These are phyloP conservation scores for Tricholaema leucomelas DNA, from an alignment of 2,113 vertebrate genomes.

Conservation along the genomic window DNA sequence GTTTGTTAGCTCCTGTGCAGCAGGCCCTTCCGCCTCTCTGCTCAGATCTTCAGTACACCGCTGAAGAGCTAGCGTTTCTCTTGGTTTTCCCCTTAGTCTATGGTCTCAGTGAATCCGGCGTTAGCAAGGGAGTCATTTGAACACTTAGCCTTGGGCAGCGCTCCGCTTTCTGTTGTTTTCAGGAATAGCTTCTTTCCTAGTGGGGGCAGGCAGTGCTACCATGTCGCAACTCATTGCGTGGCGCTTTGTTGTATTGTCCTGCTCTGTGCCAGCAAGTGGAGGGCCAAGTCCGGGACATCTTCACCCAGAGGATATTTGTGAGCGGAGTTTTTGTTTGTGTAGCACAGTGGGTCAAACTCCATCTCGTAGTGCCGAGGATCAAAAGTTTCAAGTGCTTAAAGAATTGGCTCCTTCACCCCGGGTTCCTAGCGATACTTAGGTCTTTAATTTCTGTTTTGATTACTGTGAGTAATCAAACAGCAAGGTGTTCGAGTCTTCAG, in stretches of 20 bases:
- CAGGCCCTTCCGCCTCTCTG: background rate
- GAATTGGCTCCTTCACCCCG: background rate
- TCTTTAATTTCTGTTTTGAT: background rate
- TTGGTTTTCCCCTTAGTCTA: fast-evolving
- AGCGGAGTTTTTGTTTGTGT: background rate
- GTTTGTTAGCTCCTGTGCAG: background rate
- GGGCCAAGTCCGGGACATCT: background rate
- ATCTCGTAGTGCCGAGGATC: fast-evolving
- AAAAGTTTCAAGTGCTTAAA: no score
- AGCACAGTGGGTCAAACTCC: background rate
- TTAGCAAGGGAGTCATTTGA: background rate
- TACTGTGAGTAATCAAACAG: background rate
- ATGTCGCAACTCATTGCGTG: fast-evolving
- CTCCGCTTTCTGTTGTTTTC: fast-evolving
- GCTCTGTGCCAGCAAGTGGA: fast-evolving
- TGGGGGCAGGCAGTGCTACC: background rate
- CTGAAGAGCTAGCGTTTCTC: background rate
- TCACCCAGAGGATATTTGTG: background rate
- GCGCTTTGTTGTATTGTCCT: fast-evolving
- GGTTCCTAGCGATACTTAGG: background rate
- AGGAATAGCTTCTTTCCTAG: background rate
- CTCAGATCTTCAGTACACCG: background rate
- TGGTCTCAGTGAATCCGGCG: background rate
- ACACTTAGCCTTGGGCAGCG: fast-evolving
- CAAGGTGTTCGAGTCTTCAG: background rate